These are phyloP conservation scores for western clawed frog (Xenopus tropicalis) DNA, from an alignment of 2,113 vertebrate genomes.

Conservation along the genomic window UCB_Xtro_10.0 CM004451.2:57662001-57662500, in stretches of 20 bases:
- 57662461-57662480: background rate
- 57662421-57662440: background rate
- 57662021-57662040: constrained; percentile 5
- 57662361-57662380: no score
- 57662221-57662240: background rate
- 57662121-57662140: background rate
- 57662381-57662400: no score
- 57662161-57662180: background rate
- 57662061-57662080: no score
- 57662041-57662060: background rate
- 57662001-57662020: background rate
- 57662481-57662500: background rate
- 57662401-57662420: no score
- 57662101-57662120: background rate
- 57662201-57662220: background rate
- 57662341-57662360: no score
- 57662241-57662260: constrained; percentile 5
- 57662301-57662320: background rate
- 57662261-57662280: background rate
- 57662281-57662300: background rate
- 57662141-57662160: no score
- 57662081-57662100: background rate
- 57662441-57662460: background rate
- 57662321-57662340: background rate
- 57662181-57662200: background rate